phyloP scores from a whole-genome alignment of 2,797 vertebrate genomes.

The Mergus octosetaceus region DNA sequence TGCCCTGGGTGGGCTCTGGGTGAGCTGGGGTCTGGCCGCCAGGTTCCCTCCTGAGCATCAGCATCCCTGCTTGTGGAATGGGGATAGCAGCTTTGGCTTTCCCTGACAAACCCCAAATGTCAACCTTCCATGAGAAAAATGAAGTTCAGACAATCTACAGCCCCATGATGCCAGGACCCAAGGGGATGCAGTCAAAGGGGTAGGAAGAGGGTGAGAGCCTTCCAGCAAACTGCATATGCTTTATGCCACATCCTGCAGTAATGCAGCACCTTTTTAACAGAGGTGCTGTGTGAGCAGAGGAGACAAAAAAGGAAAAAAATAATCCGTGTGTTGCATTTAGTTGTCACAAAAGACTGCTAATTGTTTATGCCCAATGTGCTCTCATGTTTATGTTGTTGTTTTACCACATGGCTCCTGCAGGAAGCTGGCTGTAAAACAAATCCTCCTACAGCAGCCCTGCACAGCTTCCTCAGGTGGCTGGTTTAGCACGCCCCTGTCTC shows the following conservation, averaged over 20 bases:
- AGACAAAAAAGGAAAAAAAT: background rate
- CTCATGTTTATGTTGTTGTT: background rate
- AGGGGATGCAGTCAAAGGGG: background rate
- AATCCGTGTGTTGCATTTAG: background rate
- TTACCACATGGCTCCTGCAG: background rate
- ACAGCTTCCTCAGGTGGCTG: background rate
- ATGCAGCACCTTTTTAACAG: background rate
- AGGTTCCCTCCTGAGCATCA: background rate
- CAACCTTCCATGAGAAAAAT: background rate
- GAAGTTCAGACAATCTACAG: background rate
- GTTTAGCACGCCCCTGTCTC: background rate
- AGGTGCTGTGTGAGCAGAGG: background rate
- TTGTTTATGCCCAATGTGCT: background rate
- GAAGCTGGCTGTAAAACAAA: background rate
- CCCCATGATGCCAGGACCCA: background rate
- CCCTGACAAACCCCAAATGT: background rate
- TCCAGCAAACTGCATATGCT: background rate
- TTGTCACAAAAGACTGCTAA: conserved; percentile 4
- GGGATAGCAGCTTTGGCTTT: background rate
- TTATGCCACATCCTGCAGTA: background rate
- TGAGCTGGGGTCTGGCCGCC: background rate
- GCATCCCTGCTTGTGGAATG: background rate
- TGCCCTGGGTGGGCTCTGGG: background rate
- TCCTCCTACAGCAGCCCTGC: background rate
- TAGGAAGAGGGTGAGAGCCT: background rate